These are phyloP conservation scores for Geotrypetes seraphini DNA, from an alignment of 2,797 vertebrate genomes.

Conservation along the genomic window DNA sequence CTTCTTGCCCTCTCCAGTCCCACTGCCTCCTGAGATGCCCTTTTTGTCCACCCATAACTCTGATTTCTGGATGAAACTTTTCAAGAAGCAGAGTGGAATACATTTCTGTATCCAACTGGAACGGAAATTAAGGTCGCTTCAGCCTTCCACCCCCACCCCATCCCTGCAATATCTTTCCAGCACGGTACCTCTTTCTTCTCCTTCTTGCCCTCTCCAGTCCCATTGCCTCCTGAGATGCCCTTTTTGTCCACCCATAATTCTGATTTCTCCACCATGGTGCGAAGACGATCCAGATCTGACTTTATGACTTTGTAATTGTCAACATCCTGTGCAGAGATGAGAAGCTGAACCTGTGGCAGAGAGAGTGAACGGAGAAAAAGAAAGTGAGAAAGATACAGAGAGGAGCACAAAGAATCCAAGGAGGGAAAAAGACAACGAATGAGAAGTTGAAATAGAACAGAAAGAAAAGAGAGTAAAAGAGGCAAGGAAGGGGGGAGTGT, in stretches of 20 bases:
- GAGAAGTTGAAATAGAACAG: no score
- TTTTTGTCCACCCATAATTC: constrained; percentile 98
- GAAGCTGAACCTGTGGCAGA: constrained; percentile 75
- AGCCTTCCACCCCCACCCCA: accelerated
- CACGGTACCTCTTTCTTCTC: constrained; percentile 64
- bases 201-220: constrained; percentile 60
- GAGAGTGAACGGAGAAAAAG: accelerated
- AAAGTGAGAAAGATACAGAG: background rate
- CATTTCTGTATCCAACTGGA: no score
- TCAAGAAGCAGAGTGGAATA: no score
- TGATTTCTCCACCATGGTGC: constrained; percentile 91
- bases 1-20: constrained; percentile 60
- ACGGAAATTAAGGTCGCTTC: no score
- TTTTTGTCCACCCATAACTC: constrained; percentile 98
- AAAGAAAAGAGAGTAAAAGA: no score
- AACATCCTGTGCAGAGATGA: constrained; percentile 88
- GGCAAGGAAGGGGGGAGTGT: no score
- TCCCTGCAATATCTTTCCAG: accelerated
- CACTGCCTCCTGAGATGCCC: constrained; percentile 53
- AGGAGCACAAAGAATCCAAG: accelerated
- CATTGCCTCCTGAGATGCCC: constrained; percentile 53
- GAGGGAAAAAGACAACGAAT: background rate
- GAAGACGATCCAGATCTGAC: constrained; percentile 79
- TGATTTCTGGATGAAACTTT: no score
- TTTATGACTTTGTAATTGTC: constrained; percentile 97